phyloP scores from a whole-genome alignment of 2,888 invertebrate species.

The Therioaphis trifolii region DNA sequence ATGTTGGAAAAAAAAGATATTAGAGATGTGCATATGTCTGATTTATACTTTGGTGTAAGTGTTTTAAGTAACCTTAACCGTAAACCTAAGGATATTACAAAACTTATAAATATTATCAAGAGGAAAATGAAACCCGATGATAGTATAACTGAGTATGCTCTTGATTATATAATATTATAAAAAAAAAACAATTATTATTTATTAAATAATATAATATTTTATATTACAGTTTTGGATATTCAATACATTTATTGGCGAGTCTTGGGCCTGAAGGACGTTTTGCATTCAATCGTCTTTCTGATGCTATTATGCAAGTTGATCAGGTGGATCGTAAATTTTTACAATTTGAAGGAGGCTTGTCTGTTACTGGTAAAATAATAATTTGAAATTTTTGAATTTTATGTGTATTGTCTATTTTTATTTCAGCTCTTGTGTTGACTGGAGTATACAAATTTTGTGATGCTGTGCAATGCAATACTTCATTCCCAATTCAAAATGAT shows the following conservation, averaged over 20 bases:
- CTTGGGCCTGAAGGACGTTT: slow-evolving; percentile 77
- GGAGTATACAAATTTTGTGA: slow-evolving; percentile 76
- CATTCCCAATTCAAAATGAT: slow-evolving; percentile 78
- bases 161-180: too few species aligned
- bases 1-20: slow-evolving; percentile 58
- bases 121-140: slow-evolving; percentile 60
- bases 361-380: slow-evolving; percentile 73
- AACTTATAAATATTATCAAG: slow-evolving; percentile 57
- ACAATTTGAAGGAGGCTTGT: slow-evolving; percentile 92
- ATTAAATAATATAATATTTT: slow-evolving; percentile 21
- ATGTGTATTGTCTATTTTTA: slow-evolving; percentile 4
- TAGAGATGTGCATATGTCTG: slow-evolving; percentile 55
- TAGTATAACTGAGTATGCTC: slow-evolving; percentile 56
- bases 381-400: slow-evolving; percentile 17
- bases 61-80: slow-evolving; percentile 37
- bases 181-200: not conserved
- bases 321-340: slow-evolving; percentile 89
- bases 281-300: slow-evolving; percentile 83
- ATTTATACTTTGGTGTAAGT: slow-evolving; percentile 39
- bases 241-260: slow-evolving; percentile 84
- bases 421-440: slow-evolving; percentile 73
- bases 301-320: slow-evolving; percentile 94
- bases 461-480: slow-evolving; percentile 72
- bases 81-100: slow-evolving; percentile 52
- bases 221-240: slow-evolving; percentile 80